Percentiles rank a stretch among this genome's conserved stretches.
Conservation (phyloP, 2,113 vertebrate species). For the Dendrocopos noguchii region DNA sequence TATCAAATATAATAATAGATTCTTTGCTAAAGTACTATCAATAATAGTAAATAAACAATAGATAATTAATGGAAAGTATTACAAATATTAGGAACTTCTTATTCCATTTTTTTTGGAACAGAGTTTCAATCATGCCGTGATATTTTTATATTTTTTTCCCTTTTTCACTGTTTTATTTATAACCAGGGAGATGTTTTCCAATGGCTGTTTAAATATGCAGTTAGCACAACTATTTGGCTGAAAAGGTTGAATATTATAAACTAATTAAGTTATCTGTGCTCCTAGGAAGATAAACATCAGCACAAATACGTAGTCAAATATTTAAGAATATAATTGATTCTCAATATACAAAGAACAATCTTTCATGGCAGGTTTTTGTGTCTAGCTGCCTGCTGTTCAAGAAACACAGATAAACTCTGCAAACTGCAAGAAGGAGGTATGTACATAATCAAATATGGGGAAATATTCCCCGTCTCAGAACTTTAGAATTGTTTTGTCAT, state of each 20-base stretch:
- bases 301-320: background rate
- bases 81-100: background rate
- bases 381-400: background rate
- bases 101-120: background rate
- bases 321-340: background rate
- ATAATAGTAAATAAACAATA: background rate
- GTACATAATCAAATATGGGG: background rate
- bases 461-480: background rate
- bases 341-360: background rate
- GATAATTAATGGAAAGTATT: background rate
- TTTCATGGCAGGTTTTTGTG: background rate
- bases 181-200: background rate
- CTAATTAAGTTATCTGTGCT: background rate
- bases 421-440: background rate
- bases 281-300: background rate
- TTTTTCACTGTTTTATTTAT: background rate
- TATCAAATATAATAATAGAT: too few species aligned
- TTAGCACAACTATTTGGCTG: background rate
- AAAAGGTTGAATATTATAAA: background rate
- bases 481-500: background rate
- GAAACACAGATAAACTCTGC: background rate
- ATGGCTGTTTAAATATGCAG: background rate
- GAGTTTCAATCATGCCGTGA: background rate
- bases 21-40: too few species aligned
- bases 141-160: background rate